phyloP scores from a whole-genome alignment of 2,113 vertebrate species.

The Oncorhynchus nerka region DNA sequence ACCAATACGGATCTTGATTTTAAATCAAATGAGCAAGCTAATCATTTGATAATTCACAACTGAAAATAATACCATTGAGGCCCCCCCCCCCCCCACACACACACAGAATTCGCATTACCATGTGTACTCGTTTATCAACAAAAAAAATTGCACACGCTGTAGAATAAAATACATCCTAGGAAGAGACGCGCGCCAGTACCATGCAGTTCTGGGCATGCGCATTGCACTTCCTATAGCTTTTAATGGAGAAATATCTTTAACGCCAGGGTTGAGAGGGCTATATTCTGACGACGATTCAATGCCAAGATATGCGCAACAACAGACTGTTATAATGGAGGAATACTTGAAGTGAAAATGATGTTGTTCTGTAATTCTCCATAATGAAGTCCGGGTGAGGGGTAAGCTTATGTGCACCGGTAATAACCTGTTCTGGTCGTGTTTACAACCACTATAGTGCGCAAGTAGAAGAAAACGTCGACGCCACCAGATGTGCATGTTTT shows the following conservation, averaged over 20 bases:
- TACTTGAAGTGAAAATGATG: background rate
- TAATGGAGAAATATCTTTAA: background rate
- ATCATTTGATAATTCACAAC: background rate
- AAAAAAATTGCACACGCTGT: background rate
- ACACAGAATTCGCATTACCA: too few relatives aligned
- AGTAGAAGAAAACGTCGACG: slow-evolving; percentile 2
- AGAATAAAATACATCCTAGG: background rate
- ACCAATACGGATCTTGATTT: too few relatives aligned
- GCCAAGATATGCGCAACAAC: slow-evolving; percentile 7
- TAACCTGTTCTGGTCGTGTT: background rate
- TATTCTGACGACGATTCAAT: background rate
- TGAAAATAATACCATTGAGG: too few relatives aligned
- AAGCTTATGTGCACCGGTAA: background rate
- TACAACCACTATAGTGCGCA: slow-evolving; percentile 6
- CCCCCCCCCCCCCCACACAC: too few relatives aligned
- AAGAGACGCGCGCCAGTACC: background rate
- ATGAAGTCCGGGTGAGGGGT: slow-evolving; percentile 21
- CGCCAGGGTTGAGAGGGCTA: background rate
- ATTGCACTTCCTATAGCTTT: background rate
- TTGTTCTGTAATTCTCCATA: background rate
- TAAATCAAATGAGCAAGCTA: too few relatives aligned
- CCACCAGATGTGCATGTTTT: background rate
- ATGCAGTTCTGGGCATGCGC: background rate
- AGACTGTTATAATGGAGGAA: background rate
- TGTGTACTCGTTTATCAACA: background rate